phyloP scores from a whole-genome alignment of 1,140 invertebrate genomes.

The Polypedilum vanderplanki region DNA sequence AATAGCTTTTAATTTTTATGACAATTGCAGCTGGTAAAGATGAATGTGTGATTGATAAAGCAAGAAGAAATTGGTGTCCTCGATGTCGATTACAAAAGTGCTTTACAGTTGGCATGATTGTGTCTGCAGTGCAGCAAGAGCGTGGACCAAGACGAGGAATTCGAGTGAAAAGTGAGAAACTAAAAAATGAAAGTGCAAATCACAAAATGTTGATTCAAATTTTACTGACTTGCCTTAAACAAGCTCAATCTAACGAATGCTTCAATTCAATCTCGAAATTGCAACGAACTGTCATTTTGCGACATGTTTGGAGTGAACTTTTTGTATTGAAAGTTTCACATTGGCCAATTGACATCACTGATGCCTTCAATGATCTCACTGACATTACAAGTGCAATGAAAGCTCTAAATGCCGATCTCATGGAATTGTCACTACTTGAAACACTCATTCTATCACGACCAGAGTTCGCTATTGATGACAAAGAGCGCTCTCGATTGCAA shows the following conservation, averaged over 20 bases:
- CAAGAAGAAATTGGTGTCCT: slow-evolving; percentile 80
- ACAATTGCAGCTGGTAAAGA: slow-evolving; percentile 56
- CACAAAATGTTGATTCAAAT: slow-evolving; percentile 50
- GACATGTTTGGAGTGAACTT: slow-evolving; percentile 51
- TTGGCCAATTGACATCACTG: slow-evolving; percentile 51
- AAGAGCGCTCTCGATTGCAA: slow-evolving; percentile 37
- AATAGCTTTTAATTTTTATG: slow-evolving; percentile 36
- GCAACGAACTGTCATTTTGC: slow-evolving; percentile 51
- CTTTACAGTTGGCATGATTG: slow-evolving; percentile 71
- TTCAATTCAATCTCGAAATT: slow-evolving; percentile 45
- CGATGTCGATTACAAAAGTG: slow-evolving; percentile 75
- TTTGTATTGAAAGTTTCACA: slow-evolving; percentile 53
- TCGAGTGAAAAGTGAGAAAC: slow-evolving; percentile 32
- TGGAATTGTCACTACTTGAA: slow-evolving; percentile 56
- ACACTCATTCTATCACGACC: slow-evolving; percentile 49
- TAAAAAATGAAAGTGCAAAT: neutral
- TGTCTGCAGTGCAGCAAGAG: slow-evolving; percentile 71
- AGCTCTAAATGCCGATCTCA: slow-evolving; percentile 47
- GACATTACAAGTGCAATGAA: slow-evolving; percentile 39
- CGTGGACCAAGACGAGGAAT: slow-evolving; percentile 58
- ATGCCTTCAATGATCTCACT: slow-evolving; percentile 40
- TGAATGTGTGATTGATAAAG: slow-evolving; percentile 73
- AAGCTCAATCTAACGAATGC: slow-evolving; percentile 49
- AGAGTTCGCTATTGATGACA: slow-evolving; percentile 37
- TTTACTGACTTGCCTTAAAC: slow-evolving; percentile 48